phyloP scores from a whole-genome alignment of 2,113 vertebrate species.

The Noctilio leporinus region DNA sequence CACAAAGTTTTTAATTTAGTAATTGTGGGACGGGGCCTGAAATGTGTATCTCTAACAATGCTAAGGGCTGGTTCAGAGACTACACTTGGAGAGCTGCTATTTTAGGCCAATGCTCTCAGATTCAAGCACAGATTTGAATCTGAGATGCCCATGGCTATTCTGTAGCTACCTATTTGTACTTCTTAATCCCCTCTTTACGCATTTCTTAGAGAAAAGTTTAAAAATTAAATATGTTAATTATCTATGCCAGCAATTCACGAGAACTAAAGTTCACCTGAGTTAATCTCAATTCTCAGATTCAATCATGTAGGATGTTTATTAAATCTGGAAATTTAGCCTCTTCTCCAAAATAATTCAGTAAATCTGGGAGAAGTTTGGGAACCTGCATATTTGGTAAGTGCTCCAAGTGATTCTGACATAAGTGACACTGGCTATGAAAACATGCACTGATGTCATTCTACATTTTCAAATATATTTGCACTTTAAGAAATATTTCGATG shows the following conservation, averaged over 20 bases:
- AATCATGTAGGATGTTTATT: background rate
- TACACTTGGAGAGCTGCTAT: background rate
- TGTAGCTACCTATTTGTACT: too few species aligned
- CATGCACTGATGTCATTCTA: background rate
- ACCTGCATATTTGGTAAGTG: background rate
- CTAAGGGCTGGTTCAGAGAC: background rate
- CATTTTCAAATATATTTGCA: constrained; percentile 13
- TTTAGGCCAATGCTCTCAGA: background rate
- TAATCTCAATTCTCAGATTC: constrained; percentile 27
- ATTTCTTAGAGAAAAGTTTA: too few species aligned
- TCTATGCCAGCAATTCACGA: too few species aligned
- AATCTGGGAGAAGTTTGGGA: background rate
- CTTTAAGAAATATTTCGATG: background rate
- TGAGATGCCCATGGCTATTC: too few species aligned
- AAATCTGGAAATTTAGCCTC: background rate
- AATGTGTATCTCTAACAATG: background rate
- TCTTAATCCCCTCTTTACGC: too few species aligned
- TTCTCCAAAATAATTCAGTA: background rate
- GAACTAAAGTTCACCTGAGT: too few species aligned
- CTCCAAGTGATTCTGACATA: background rate
- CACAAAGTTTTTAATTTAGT: background rate
- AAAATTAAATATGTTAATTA: too few species aligned
- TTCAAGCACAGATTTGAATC: too few species aligned
- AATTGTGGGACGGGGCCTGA: background rate
- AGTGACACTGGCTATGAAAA: background rate